These are phyloP conservation scores for Nasalis larvatus DNA, from an alignment of 2,113 vertebrate genomes.

Conservation along the genomic window DNA sequence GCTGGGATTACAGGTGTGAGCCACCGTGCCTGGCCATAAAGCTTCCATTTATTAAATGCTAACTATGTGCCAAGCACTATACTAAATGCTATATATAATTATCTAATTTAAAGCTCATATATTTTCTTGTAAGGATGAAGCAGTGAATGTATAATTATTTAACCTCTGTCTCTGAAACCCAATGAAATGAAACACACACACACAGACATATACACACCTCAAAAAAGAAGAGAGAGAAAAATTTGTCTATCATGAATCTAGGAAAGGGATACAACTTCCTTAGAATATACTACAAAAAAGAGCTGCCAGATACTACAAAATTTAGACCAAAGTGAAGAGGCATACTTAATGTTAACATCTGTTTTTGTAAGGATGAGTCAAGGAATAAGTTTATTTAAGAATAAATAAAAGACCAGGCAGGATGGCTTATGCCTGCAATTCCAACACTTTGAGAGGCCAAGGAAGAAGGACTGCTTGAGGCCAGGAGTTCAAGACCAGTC, in stretches of 20 bases:
- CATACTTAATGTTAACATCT: not conserved
- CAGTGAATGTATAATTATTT: not conserved
- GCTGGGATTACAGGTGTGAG: too few relatives aligned
- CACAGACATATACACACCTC: too few relatives aligned
- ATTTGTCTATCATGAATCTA: not conserved
- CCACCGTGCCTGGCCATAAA: not conserved
- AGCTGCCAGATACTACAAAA: not conserved
- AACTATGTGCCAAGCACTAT: not conserved
- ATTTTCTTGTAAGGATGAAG: not conserved
- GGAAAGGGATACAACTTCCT: not conserved
- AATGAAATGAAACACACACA: constrained; percentile 16
- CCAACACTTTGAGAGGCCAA: not conserved
- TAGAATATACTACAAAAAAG: not conserved
- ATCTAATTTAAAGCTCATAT: constrained; percentile 38
- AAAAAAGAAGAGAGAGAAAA: not conserved
- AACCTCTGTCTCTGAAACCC: constrained; percentile 19
- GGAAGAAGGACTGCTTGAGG: not conserved
- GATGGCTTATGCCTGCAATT: not conserved
- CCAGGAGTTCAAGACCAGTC: not conserved
- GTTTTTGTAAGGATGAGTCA: not conserved
- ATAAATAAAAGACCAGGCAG: not conserved
- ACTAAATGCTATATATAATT: constrained; percentile 14
- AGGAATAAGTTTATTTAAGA: constrained; percentile 1
- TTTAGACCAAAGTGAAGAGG: not conserved
- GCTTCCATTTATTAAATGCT: not conserved